phyloP scores from a whole-genome alignment of 2,888 invertebrate species.

The Adelognathus sp. region DNA sequence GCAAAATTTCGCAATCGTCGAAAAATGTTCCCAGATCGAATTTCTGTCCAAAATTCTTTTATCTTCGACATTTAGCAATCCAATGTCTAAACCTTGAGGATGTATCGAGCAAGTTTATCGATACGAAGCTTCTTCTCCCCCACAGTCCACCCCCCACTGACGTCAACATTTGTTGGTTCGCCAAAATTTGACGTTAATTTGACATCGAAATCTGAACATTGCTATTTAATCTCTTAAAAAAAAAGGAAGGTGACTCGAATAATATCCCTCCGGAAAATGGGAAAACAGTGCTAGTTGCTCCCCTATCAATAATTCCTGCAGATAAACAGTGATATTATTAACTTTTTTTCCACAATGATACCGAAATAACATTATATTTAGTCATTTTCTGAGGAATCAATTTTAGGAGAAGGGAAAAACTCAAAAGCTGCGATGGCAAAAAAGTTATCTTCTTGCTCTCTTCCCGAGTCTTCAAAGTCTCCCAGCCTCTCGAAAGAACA shows the following conservation, averaged over 20 bases:
- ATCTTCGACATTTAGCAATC: conserved; percentile 21
- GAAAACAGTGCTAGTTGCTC: neutral
- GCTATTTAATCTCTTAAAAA: neutral
- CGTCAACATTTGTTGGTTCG: neutral
- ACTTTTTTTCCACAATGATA: no score
- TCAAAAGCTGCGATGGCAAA: conserved; percentile 11
- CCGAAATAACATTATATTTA: no score
- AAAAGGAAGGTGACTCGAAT: neutral
- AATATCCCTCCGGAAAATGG: neutral
- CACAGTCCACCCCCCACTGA: conserved; percentile 3
- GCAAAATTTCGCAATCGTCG: neutral
- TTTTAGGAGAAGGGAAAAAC: neutral
- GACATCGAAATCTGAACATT: conserved; percentile 13
- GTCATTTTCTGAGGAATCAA: no score
- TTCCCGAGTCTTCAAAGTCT: neutral
- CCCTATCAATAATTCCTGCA: no score
- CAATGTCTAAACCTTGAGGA: conserved; percentile 14
- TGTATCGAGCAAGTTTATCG: neutral
- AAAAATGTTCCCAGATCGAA: conserved; percentile 11
- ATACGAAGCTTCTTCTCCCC: conserved; percentile 14
- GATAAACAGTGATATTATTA: no score
- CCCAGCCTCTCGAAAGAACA: neutral
- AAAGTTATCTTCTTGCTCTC: neutral
- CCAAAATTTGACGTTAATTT: conserved; percentile 35
- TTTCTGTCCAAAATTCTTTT: neutral